These are phyloP conservation scores for Hycleus phaleratus DNA, from an alignment of 1,140 invertebrate species.

Conservation along the genomic window DNA sequence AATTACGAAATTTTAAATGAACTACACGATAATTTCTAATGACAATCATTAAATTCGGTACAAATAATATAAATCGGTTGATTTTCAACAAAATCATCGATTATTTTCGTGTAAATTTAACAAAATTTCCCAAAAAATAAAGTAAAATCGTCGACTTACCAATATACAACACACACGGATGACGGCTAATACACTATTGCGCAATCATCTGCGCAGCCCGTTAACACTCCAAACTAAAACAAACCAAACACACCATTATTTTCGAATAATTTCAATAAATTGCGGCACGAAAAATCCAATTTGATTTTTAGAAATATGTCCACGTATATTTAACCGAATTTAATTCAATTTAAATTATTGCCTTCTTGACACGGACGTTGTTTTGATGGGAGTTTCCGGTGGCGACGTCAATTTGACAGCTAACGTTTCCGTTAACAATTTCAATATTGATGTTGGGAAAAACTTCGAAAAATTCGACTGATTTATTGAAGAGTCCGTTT, in stretches of 20 bases:
- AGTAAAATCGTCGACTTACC: constrained; percentile 29
- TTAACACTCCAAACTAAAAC: not conserved
- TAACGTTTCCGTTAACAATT: constrained; percentile 4
- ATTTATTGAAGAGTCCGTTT: not conserved
- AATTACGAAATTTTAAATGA: constrained; percentile 34
- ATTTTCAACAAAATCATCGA: constrained; percentile 23
- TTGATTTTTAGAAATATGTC: not conserved
- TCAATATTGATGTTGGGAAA: not conserved
- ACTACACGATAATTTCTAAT: constrained; percentile 31
- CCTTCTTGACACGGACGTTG: not conserved
- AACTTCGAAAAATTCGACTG: not conserved
- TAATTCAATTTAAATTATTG: not conserved
- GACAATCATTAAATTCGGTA: constrained; percentile 26
- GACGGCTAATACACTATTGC: constrained; percentile 29
- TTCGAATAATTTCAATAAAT: no score
- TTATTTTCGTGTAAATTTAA: constrained; percentile 29
- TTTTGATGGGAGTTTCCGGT: constrained; percentile 4
- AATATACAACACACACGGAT: constrained; percentile 35
- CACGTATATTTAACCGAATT: not conserved
- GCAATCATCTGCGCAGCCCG: constrained; percentile 22
- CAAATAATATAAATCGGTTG: constrained; percentile 16
- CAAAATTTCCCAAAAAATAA: constrained; percentile 22
- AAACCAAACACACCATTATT: no score
- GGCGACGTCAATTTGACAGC: constrained; percentile 2
- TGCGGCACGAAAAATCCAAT: no score